A percentile compares a stretch with the other conserved stretches of the same genome.
Evolutionary conservation across 1,140 invertebrate species (phyloP).

Genomic region (Monomorium pharaonis): DNA sequence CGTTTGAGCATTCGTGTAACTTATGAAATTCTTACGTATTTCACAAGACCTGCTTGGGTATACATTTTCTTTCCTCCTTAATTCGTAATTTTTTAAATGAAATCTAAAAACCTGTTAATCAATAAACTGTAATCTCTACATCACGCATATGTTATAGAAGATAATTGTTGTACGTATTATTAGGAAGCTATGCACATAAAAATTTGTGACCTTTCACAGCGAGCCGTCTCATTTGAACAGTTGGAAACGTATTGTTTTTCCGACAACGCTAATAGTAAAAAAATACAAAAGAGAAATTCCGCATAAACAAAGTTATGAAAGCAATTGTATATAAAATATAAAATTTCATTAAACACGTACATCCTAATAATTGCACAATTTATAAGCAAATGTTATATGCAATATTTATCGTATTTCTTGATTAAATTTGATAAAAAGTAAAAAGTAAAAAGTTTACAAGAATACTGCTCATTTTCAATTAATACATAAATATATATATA

Average conservation of each 20-base stretch:
- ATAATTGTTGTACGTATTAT: not conserved
- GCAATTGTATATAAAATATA: not conserved
- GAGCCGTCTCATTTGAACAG: not conserved
- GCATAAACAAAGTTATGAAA: not conserved
- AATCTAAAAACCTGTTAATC: not conserved
- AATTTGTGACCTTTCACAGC: not conserved
- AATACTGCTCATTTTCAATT: not conserved
- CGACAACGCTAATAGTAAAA: not conserved
- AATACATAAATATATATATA: not conserved
- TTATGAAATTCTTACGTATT: conserved; percentile 19
- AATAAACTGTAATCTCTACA: not conserved
- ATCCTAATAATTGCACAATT: not conserved
- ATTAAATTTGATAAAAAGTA: not conserved
- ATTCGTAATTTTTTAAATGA: not conserved
- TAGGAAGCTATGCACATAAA: not conserved
- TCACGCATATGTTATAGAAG: not conserved
- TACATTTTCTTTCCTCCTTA: not conserved
- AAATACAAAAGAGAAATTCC: not conserved
- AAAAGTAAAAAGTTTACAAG: not conserved
- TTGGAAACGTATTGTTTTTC: not conserved
- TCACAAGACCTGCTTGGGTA: not conserved
- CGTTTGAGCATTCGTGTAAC: not conserved
- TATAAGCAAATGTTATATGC: not conserved
- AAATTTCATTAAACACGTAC: not conserved
- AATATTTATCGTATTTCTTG: not conserved